Conservation (phyloP, 2,888 invertebrate genomes). For the Hanleya hanleyi region DNA sequence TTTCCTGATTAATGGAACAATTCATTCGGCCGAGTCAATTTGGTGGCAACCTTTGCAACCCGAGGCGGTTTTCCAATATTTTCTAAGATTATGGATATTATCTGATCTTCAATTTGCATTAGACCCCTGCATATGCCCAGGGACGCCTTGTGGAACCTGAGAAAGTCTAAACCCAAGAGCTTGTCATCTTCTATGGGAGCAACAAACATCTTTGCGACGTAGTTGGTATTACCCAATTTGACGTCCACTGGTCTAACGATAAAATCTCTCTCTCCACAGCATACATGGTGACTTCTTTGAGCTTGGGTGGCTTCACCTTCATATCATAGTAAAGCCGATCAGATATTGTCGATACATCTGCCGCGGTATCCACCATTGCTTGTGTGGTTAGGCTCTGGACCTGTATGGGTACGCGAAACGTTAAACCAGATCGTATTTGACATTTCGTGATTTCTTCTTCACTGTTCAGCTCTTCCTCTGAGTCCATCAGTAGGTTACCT, state of each 20-base stretch:
- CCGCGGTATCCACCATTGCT: conserved; percentile 34
- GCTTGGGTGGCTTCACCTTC: conserved; percentile 13
- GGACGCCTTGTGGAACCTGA: neutral
- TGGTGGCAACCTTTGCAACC: conserved; percentile 23
- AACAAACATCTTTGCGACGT: conserved; percentile 26
- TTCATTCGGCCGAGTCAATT: conserved; percentile 20
- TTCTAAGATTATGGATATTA: neutral
- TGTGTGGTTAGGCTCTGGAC: neutral
- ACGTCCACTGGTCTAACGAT: conserved; percentile 11
- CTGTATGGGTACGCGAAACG: neutral
- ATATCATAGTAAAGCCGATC: conserved; percentile 22
- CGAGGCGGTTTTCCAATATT: neutral
- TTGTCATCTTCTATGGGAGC: conserved; percentile 36
- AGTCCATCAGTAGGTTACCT: no score
- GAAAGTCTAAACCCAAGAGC: conserved; percentile 30
- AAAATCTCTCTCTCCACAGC: conserved; percentile 28
- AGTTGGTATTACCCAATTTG: conserved; percentile 8
- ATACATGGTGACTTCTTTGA: conserved; percentile 21
- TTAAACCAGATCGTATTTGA: neutral
- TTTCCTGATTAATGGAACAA: neutral
- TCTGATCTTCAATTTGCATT: neutral
- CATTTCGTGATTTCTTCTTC: neutral
- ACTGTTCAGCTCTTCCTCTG: no score
- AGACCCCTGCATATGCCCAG: conserved; percentile 10
- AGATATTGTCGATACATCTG: conserved; percentile 37